Percentiles rank a stretch among this genome's conserved stretches.
Evolutionary conservation across 1,140 invertebrate genomes (phyloP).

Genomic region (Eupeodes corollae): DNA sequence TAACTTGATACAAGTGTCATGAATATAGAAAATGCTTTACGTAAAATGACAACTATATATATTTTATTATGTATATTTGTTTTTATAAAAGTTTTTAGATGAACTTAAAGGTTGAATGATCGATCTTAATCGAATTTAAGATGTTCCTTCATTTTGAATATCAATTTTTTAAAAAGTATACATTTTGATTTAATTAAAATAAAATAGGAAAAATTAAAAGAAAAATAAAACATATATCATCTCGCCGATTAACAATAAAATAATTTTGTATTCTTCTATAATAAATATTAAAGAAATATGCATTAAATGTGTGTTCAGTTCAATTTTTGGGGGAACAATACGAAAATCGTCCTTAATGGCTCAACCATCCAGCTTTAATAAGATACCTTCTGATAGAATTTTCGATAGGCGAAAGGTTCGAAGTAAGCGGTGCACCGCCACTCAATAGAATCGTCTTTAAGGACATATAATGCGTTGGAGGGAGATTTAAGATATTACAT

Average conservation of each 20-base stretch:
- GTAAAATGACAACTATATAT: no score
- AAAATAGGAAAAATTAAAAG: no score
- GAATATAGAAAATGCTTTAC: neutral
- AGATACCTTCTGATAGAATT: constrained; percentile 32
- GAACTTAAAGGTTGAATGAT: no score
- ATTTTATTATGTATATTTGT: no score
- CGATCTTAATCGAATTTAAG: no score
- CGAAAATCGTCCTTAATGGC: constrained; percentile 14
- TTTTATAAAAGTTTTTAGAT: no score
- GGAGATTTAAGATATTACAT: constrained; percentile 42
- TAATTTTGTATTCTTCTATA: neutral
- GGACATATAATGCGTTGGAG: constrained; percentile 45
- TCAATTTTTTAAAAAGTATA: no score
- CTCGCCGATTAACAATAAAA: no score
- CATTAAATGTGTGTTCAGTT: no score
- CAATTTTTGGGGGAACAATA: neutral
- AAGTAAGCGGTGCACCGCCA: constrained; percentile 24
- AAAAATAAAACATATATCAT: no score
- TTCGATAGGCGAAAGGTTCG: constrained; percentile 25
- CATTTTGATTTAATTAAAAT: no score
- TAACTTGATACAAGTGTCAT: neutral
- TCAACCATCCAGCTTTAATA: constrained; percentile 36
- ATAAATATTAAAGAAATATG: neutral
- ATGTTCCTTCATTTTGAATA: no score
- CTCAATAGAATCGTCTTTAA: constrained; percentile 43